A percentile compares a stretch with the other conserved stretches of the same genome.
Evolutionary conservation across 2,113 vertebrate genomes (phyloP).

Genomic region (Athene noctua): DNA sequence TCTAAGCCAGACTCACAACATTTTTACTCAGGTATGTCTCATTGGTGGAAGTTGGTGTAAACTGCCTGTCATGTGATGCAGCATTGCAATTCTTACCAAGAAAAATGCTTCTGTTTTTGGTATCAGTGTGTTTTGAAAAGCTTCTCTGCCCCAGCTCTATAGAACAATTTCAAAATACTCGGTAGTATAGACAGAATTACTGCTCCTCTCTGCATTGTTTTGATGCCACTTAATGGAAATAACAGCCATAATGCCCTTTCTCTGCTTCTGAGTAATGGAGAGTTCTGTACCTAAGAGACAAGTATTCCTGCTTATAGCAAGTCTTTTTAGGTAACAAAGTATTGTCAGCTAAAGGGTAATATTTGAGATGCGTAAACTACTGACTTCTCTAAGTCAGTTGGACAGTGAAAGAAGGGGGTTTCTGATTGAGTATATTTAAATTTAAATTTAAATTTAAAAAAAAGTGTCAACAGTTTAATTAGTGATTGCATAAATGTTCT

Average conservation of each 20-base stretch:
- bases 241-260: background rate
- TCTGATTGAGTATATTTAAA: background rate
- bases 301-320: background rate
- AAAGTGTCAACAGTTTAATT: background rate
- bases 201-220: background rate
- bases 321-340: background rate
- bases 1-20: constrained; percentile 95
- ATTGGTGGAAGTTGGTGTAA: background rate
- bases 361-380: background rate
- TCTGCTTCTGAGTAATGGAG: background rate
- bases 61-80: background rate
- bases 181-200: background rate
- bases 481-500: background rate
- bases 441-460: too few relatives aligned
- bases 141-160: background rate
- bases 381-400: background rate
- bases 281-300: background rate
- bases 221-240: background rate
- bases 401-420: background rate
- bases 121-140: background rate
- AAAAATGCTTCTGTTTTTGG: background rate
- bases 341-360: background rate
- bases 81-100: background rate
- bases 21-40: constrained; percentile 93
- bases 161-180: background rate